Base-by-base conservation (phyloP, 2,888 invertebrate genomes). In the Philereme transversata region DNA sequence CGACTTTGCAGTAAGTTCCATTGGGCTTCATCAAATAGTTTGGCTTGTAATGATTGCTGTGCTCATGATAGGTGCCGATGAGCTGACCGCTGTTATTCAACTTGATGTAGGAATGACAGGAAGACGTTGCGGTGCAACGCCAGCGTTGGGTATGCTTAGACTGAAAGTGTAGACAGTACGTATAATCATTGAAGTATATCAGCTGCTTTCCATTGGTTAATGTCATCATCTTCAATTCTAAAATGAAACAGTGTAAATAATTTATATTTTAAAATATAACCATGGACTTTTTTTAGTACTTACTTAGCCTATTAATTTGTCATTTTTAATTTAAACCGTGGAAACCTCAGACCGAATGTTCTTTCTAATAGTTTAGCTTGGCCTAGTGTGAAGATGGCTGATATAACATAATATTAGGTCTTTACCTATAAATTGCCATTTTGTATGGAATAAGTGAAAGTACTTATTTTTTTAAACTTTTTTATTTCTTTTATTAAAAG, bases 71-170 rank as follows among this genome's bases (percentile, higher is more conserved):
- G 0, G 51, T 46, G 11, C 62, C 63, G 4, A 65, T 36, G 36
- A 68, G 22, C 4, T 59, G 51, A 2, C 65, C 60, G 43, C n/a
- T 51, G 41, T 55, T 52, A 4, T 50, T 33, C 11, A 65, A 9
- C 57, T 60, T 59, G 33, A 77, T 62, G 46, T 68, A 73, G 0
- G 76, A 69, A n/a, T 62, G 67, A 58, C 77, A 77, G 0, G 47
- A 52, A 0, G 64, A 54, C n/a, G 68, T 70, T 22, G 58, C 54
- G 4, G 68, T 73, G 40, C 69, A 73, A 5, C 72, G 66, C 71
- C 71, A 73, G 44, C 65, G 62, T 22, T 69, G 52, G 47, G 48
- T 43, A 9, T 46, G n/a, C 44, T 43, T 54, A 4, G 60, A 38
- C 9, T 34, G 51, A 2, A 45, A 36, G 40, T 68, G 65, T 38